Percentiles rank a stretch among this genome's conserved stretches.
phyloP scores from a whole-genome alignment of 2,888 invertebrate genomes.

The Dryadula phaetusa region DNA sequence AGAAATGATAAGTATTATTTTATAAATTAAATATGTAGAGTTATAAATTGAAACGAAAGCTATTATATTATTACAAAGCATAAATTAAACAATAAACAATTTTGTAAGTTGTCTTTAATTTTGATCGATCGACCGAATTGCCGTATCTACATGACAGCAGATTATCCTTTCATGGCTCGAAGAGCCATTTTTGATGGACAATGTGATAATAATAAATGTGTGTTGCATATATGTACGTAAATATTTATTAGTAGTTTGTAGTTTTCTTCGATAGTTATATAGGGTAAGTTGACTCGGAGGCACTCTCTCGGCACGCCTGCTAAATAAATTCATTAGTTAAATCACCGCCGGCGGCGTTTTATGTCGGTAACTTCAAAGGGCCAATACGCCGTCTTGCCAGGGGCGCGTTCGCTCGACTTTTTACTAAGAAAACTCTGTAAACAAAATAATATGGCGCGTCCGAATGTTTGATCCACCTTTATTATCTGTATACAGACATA shows the following conservation, averaged over 20 bases:
- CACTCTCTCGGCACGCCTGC: slow-evolving; percentile 70
- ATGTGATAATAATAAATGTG: slow-evolving; percentile 34
- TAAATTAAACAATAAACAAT: slow-evolving; percentile 33
- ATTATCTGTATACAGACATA: slow-evolving; percentile 78
- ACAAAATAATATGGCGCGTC: slow-evolving; percentile 82
- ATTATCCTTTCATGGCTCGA: slow-evolving; percentile 41
- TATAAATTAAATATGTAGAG: not conserved
- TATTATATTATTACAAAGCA: slow-evolving; percentile 21
- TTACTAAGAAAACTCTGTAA: slow-evolving; percentile 83
- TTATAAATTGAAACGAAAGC: not conserved
- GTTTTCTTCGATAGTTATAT: slow-evolving; percentile 44
- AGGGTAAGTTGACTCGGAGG: slow-evolving; percentile 50
- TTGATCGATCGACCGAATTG: slow-evolving; percentile 41
- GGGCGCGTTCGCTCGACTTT: slow-evolving; percentile 79
- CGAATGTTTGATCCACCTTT: slow-evolving; percentile 83
- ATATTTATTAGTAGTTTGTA: slow-evolving; percentile 40
- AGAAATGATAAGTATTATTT: not conserved
- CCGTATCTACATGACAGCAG: slow-evolving; percentile 37
- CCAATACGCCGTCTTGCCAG: slow-evolving; percentile 69
- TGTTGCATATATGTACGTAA: slow-evolving; percentile 32
- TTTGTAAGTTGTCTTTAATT: slow-evolving; percentile 44
- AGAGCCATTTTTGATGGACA: slow-evolving; percentile 44
- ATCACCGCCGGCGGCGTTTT: slow-evolving; percentile 84
- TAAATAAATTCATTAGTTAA: slow-evolving; percentile 86
- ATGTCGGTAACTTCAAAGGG: slow-evolving; percentile 84